phyloP scores from a whole-genome alignment of 2,113 vertebrate species.

The Astur gentilis region DNA sequence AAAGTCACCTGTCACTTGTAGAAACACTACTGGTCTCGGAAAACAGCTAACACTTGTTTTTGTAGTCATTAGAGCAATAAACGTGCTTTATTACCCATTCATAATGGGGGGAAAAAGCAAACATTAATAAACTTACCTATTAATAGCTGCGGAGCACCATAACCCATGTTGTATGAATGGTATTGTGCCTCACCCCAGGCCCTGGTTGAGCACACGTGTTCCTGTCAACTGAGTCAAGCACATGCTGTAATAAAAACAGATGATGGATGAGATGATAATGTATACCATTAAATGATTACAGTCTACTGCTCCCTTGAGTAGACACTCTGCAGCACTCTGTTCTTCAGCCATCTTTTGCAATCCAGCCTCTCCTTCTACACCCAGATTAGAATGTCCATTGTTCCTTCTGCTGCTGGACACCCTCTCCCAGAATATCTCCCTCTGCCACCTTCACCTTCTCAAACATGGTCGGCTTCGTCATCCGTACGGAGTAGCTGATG shows the following conservation, averaged over 20 bases:
- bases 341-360: neutral
- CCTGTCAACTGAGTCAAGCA: neutral
- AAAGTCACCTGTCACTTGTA: neutral
- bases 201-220: neutral
- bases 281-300: neutral
- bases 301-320: neutral
- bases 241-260: neutral
- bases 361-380: neutral
- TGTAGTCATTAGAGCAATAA: neutral
- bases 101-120: neutral
- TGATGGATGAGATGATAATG: neutral
- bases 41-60: neutral
- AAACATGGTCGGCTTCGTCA: neutral
- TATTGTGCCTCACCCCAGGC: neutral
- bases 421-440: too few relatives aligned
- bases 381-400: neutral
- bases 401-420: neutral
- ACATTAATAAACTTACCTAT: neutral
- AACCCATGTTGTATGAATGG: too few relatives aligned
- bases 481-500: accelerated
- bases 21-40: neutral
- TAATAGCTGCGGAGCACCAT: neutral
- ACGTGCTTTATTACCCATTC: neutral
- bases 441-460: neutral
- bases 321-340: neutral